Base-by-base conservation (phyloP, 2,888 invertebrate genomes). In the Cerastis rubricosa region DNA sequence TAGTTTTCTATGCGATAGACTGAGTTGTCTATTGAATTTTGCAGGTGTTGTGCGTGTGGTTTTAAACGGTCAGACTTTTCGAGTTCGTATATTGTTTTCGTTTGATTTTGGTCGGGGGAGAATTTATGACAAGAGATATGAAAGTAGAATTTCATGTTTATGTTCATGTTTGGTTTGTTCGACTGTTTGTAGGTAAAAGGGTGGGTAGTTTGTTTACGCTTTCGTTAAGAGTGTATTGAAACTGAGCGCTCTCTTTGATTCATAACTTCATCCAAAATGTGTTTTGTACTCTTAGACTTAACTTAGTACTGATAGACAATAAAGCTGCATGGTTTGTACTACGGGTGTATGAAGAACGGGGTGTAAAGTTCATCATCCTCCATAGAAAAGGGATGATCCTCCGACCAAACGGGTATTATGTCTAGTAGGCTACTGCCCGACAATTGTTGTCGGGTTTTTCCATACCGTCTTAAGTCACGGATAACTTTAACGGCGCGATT, bases 1-100 rank as follows among this genome's bases (percentile, higher is more conserved):
- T 77, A 85, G 86, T 83, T 83, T 81, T 83, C 86, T 69, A 71
- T 78, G 54, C 78, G 86, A 83, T 85, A 85, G 72, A 73, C 49
- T 49, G 71, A 64, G 66, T 85, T 76, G 83, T 85, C 76, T 71
- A 85, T 83, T 83, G 69, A 70, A 85, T 82, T 82, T 64, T 47
- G 67, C 68, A 85, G 67, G 76, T 75, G 76, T 35, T 79, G 73
- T 25, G 49, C 17, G 61, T 73, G 59, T 64, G 71, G 71, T 63
- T 68, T 74, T 6, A 65, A 71, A 49, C 43, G 22, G 47, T n/a
- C 69, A 11, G 8, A 69, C 25, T 81, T 25, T 68, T 2, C 35
- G 17, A 29, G 78, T 51, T 35, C 9, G n/a, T 49, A 14, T 61
- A 25, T 79, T 71, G 59, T 71, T 65, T 54, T 49, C 12, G 8